Evolutionary conservation across 1,140 invertebrate species (phyloP).

Genomic region (Procambarus virginalis): DNA sequence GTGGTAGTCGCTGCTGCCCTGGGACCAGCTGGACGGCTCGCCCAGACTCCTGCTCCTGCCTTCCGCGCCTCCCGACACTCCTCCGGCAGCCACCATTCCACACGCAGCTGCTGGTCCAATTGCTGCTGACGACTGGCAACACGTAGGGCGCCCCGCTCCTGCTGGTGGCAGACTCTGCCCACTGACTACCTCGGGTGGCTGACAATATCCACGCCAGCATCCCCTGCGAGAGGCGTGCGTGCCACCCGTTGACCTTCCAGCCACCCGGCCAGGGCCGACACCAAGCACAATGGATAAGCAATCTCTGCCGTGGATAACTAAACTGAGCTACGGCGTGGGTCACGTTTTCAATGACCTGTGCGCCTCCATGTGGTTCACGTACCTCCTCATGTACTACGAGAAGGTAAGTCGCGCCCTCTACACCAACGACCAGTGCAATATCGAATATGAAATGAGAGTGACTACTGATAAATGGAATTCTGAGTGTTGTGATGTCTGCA

Average conservation of each 20-base stretch:
- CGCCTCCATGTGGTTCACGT: slow-evolving; percentile 98
- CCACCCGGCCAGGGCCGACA: neutral
- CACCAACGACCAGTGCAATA: too few species aligned
- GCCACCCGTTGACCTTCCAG: neutral
- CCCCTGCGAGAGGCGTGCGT: too few species aligned
- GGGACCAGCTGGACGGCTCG: neutral
- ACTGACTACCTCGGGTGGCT: neutral
- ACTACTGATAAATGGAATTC: too few species aligned
- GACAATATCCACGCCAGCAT: neutral
- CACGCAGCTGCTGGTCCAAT: neutral
- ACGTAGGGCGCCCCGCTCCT: neutral
- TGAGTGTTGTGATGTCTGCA: neutral
- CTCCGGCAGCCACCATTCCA: neutral
- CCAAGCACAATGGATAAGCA: slow-evolving; percentile 32
- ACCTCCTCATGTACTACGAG: slow-evolving; percentile 92
- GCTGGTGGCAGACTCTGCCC: neutral
- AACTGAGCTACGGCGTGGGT: slow-evolving; percentile 78
- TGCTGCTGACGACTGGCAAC: neutral
- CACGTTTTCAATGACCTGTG: slow-evolving; percentile 96
- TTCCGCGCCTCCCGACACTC: neutral
- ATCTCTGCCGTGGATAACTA: slow-evolving; percentile 24
- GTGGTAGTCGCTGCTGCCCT: neutral
- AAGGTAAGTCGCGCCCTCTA: slow-evolving; percentile 77
- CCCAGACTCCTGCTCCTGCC: neutral
- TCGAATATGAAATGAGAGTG: too few species aligned